Conservation (phyloP, 2,797 vertebrate species). For the Neopelma chrysocephalum region DNA sequence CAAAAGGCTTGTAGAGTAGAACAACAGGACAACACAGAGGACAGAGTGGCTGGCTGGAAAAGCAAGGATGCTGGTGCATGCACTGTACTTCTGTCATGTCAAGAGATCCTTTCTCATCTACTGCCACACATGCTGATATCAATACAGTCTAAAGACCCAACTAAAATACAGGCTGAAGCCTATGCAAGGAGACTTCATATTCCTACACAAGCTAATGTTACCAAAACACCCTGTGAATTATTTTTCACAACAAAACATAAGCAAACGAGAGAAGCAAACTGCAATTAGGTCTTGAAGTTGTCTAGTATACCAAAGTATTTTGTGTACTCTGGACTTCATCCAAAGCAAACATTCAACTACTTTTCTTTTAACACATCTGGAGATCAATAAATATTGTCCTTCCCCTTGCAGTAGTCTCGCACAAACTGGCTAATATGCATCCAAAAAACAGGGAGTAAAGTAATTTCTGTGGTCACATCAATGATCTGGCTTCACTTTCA, state of each 20-base stretch:
- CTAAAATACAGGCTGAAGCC: neutral
- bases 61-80: neutral
- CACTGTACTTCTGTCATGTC: neutral
- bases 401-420: neutral
- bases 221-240: neutral
- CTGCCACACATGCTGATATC: neutral
- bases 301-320: neutral
- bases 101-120: neutral
- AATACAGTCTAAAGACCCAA: neutral
- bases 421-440: neutral
- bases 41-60: neutral
- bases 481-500: constrained; percentile 2
- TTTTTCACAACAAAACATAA: constrained; percentile 2
- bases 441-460: neutral
- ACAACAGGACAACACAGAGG: neutral
- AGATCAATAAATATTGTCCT: constrained; percentile 19
- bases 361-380: constrained; percentile 10
- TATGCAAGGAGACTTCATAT: neutral
- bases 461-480: neutral
- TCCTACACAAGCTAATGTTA: neutral
- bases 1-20: neutral
- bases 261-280: neutral
- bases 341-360: constrained; percentile 27
- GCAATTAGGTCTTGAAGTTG: neutral
- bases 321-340: neutral